Percentiles rank a stretch among this genome's conserved stretches.
Conservation (phyloP, 2,797 vertebrate genomes). For the Coracias cyanogaster region DNA sequence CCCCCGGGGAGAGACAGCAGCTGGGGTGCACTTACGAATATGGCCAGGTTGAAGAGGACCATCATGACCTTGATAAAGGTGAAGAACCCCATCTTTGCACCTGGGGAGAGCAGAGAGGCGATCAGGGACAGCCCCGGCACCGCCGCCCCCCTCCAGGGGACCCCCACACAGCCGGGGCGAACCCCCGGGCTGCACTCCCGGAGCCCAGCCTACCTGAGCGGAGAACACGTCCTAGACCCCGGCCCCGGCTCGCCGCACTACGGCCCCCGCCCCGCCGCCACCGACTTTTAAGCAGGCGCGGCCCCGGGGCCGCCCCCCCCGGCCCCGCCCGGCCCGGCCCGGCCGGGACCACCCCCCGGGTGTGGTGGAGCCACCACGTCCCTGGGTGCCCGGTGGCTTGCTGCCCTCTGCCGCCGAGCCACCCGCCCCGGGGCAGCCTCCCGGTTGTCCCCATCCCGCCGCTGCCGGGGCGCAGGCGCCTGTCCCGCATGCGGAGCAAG, state of each 20-base stretch:
- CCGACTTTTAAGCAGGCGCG: not conserved
- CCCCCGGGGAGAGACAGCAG: not conserved
- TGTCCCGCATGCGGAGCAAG: no score
- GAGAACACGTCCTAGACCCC: accelerated
- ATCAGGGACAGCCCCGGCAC: not conserved
- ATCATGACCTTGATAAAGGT: constrained; percentile 89
- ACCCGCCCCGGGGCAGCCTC: not conserved
- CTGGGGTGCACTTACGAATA: constrained; percentile 87
- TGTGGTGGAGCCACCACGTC: not conserved
- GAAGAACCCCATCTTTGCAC: constrained; percentile 88
- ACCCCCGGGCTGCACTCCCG: not conserved
- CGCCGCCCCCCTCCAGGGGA: not conserved
- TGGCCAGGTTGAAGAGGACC: constrained; percentile 89
- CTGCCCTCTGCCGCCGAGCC: constrained; percentile 51
- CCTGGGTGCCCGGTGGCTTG: not conserved
- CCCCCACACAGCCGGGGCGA: accelerated
- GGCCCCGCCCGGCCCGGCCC: not conserved
- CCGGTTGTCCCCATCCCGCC: not conserved
- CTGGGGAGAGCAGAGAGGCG: constrained; percentile 46
- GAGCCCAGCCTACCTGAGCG: not conserved
- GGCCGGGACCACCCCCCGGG: not conserved
- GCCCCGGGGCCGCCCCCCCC: not conserved
- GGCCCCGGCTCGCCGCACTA: not conserved
- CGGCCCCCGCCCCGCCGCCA: accelerated
- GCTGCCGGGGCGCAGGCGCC: not conserved